Base-by-base conservation (phyloP, 2,113 vertebrate genomes). In the Neoarius graeffei region DNA sequence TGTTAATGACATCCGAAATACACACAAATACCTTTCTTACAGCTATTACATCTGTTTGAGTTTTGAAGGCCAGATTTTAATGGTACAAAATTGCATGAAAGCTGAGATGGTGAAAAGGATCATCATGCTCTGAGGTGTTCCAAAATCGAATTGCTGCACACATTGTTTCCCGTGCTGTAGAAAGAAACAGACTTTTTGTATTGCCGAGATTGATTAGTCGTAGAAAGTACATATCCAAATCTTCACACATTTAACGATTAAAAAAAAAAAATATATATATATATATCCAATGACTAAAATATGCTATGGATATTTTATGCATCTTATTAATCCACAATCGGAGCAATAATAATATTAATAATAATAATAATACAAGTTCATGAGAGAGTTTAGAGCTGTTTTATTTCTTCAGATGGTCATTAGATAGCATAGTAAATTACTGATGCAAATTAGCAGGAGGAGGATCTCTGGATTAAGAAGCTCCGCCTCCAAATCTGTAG, bases 11-110 rank as follows among this genome's bases (percentile, higher is more conserved):
- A 62, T 17, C 20, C 59, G 13, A 2, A 69, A 69, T 42, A 84
- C 20, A 64, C 80, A 15, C 14, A 10, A 15, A 54, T n/a, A 42
- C 62, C 13, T 87, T 84, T 73, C 62, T 87, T 86, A 87, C 62
- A 50, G 67, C 5, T 60, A 10, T 64, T 81, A 19, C 56, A 27
- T 83, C 20, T 67, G 9, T 67, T 15, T 67, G 50, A n/a, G 81
- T 25, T 83, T 83, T 56, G 60, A 86, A 67, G 85, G 71, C 76
- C 71, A 76, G 84, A 59, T 71, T 89, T 89, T 82, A 80, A 81
- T 60, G 52, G 54, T 30, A 23, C 1, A 11, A 19, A 76, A 86
- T 85, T 30, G 23, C 66, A 3, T 35, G 17, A 76, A 60, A 59
- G 48, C 14, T 23, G 48, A 14, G 35, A 25, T 56, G 60, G 6